phyloP scores from a whole-genome alignment of 2,113 vertebrate genomes.

The Prunella fulvescens region DNA sequence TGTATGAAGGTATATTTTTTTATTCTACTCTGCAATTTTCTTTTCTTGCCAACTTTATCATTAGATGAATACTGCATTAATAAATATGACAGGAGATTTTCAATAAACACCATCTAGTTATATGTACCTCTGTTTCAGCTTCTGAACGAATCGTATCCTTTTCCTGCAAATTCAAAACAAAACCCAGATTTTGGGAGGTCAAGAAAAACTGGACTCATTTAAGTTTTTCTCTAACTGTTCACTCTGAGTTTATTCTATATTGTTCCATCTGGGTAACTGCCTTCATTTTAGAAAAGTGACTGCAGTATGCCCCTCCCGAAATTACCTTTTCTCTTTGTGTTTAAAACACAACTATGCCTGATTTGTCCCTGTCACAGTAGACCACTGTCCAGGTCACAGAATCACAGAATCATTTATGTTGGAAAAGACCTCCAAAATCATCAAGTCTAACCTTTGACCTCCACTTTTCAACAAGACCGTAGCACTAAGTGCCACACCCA shows the following conservation, averaged over 20 bases:
- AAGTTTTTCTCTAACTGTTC: background rate
- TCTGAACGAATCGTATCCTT: background rate
- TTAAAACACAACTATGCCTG: background rate
- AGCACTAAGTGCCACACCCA: background rate
- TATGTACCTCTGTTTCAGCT: background rate
- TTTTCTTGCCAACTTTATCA: background rate
- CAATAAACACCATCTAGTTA: background rate
- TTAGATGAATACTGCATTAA: background rate
- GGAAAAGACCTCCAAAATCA: background rate
- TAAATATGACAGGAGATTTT: background rate
- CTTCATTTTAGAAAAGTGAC: background rate
- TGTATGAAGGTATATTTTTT: background rate
- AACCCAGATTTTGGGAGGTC: fast-evolving
- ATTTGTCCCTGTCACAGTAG: background rate
- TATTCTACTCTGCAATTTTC: background rate
- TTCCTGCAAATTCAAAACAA: background rate
- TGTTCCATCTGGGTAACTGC: background rate
- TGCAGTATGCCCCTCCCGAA: background rate
- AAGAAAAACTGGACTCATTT: background rate
- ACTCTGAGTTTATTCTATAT: background rate
- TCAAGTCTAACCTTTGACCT: background rate
- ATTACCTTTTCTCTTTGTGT: background rate
- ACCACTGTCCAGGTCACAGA: background rate
- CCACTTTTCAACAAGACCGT: background rate
- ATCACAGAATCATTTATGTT: background rate